Evolutionary conservation across 2,888 invertebrate species (phyloP).

Genomic region (Ochropacha duplaris): DNA sequence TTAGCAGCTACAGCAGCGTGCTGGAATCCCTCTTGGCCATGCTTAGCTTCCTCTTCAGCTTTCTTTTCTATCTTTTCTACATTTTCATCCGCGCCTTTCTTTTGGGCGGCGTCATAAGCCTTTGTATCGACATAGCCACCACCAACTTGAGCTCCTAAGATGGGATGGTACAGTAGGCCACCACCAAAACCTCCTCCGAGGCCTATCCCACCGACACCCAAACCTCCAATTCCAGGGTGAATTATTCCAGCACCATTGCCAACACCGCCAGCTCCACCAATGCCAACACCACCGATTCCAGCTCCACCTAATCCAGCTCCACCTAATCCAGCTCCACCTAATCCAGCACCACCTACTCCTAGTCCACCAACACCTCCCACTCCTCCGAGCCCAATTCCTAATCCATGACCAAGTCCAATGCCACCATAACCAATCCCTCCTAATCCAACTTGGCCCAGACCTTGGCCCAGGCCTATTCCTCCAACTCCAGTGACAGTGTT

Average conservation of each 20-base stretch:
- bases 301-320: slow-evolving; percentile 24
- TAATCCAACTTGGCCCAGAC: slow-evolving; percentile 8
- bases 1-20: slow-evolving; percentile 81
- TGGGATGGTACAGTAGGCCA: slow-evolving; percentile 68
- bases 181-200: slow-evolving; percentile 46
- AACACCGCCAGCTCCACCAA: slow-evolving; percentile 31
- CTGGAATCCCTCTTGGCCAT: slow-evolving; percentile 82
- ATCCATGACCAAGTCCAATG: slow-evolving; percentile 32
- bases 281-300: slow-evolving; percentile 35
- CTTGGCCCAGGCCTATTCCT: slow-evolving; percentile 34
- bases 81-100: slow-evolving; percentile 81
- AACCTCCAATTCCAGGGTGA: slow-evolving; percentile 56
- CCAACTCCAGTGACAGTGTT: slow-evolving; percentile 64
- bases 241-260: slow-evolving; percentile 53
- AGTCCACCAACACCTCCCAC: slow-evolving; percentile 42
- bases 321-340: slow-evolving; percentile 27
- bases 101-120: slow-evolving; percentile 81
- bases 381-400: slow-evolving; percentile 45
- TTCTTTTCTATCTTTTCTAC: slow-evolving; percentile 80
- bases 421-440: slow-evolving; percentile 11
- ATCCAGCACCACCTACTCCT: slow-evolving; percentile 35
- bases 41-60: slow-evolving; percentile 79
- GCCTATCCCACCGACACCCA: slow-evolving; percentile 58
- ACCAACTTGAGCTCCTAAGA: slow-evolving; percentile 65
- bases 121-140: slow-evolving; percentile 81